Percentiles rank a stretch among this genome's conserved stretches.
Evolutionary conservation across 2,797 vertebrate genomes (phyloP).

Genomic region (Tenualosa thibaudeaui): DNA sequence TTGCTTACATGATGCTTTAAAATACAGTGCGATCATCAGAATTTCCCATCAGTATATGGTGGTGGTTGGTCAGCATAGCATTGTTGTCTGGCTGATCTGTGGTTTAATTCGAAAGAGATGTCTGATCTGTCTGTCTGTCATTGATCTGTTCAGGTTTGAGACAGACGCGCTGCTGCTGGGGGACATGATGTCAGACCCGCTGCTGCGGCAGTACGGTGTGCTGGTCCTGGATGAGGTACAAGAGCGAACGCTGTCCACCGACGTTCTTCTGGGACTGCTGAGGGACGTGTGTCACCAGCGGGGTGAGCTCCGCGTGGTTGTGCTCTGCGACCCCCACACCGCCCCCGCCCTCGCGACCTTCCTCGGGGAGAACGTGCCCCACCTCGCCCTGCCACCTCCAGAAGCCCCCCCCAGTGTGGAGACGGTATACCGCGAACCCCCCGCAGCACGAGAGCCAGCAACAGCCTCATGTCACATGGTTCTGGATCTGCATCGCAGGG

Average conservation of each 20-base stretch:
- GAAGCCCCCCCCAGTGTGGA: conserved; percentile 49
- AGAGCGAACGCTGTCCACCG: conserved; percentile 88
- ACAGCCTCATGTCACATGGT: conserved; percentile 82
- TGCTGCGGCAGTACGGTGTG: conserved; percentile 81
- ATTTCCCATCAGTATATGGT: no score
- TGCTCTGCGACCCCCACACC: conserved; percentile 77
- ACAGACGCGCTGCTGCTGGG: conserved; percentile 86
- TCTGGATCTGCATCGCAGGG: conserved; percentile 82
- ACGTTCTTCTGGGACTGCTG: conserved; percentile 87
- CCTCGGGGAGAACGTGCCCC: conserved; percentile 74
- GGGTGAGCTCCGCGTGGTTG: conserved; percentile 80
- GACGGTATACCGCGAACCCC: conserved; percentile 74
- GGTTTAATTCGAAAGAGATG: background rate
- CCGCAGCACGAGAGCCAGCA: conserved; percentile 59
- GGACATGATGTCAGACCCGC: conserved; percentile 88
- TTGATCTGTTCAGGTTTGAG: conserved; percentile 76
- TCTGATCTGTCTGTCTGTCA: background rate
- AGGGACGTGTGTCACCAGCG: conserved; percentile 84
- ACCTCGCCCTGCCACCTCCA: conserved; percentile 67
- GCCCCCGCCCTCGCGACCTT: conserved; percentile 78
- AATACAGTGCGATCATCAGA: no score
- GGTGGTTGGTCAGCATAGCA: no score
- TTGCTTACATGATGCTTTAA: no score
- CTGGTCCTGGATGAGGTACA: conserved; percentile 90
- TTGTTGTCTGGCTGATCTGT: no score